These are phyloP conservation scores for Melanotaenia maccullochi DNA, from an alignment of 2,797 vertebrate species.

Conservation along the genomic window DNA sequence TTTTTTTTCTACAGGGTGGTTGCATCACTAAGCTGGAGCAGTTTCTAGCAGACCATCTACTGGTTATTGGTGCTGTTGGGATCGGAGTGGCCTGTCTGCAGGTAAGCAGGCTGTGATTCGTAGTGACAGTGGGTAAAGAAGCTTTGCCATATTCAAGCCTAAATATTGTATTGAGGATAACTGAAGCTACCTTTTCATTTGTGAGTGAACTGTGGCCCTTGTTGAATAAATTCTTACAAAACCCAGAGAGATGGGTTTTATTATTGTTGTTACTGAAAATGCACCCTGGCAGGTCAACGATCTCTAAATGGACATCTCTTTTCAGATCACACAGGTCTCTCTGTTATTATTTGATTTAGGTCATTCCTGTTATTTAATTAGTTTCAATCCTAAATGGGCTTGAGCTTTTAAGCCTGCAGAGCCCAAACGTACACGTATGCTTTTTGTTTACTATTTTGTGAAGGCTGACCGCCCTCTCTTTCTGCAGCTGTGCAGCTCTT, in stretches of 20 bases:
- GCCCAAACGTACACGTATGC: neutral
- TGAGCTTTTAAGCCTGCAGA: slow-evolving; percentile 39
- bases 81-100: slow-evolving; percentile 90
- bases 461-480: slow-evolving; percentile 8
- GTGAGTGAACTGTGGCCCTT: slow-evolving; percentile 6
- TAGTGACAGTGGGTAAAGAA: neutral
- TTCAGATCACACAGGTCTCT: slow-evolving; percentile 38
- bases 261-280: slow-evolving; percentile 44
- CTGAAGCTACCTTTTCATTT: neutral
- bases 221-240: slow-evolving; percentile 18
- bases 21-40: slow-evolving; percentile 88
- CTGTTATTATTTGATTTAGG: slow-evolving; percentile 43
- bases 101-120: slow-evolving; percentile 69
- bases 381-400: slow-evolving; percentile 24
- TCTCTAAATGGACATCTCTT: slow-evolving; percentile 50
- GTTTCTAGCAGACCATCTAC: slow-evolving; percentile 88
- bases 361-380: slow-evolving; percentile 53
- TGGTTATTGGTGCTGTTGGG: slow-evolving; percentile 88
- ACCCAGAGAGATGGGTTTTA: slow-evolving; percentile 6
- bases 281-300: slow-evolving; percentile 34
- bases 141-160: neutral
- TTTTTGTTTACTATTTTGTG: slow-evolving; percentile 5
- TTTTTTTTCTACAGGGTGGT: slow-evolving; percentile 81
- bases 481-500: slow-evolving; percentile 21
- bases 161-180: neutral